Evolutionary conservation across 1,140 invertebrate species (phyloP), one percentile per base, ranked within the genome.

Genomic region (Trichonephila clavata): DNA sequence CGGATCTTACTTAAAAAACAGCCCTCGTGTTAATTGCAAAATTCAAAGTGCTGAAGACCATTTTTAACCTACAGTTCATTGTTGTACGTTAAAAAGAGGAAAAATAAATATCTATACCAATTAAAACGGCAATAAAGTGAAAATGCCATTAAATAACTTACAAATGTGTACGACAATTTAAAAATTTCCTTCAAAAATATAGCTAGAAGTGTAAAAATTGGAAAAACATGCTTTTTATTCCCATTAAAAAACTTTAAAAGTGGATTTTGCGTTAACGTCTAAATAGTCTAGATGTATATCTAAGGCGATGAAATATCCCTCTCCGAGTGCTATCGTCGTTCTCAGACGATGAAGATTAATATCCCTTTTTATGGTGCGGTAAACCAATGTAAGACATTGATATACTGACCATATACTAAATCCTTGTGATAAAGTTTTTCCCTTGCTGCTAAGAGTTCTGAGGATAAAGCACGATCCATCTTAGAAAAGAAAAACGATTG

Each of bases 391-490:
- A 21, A 63, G 61, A 63, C 18, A 21, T 63, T 63, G 61, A 63
- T 63, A 63, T 63, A 63, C 61, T 63, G 61, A 18, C 61, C 61
- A 63, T 63, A 63, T 63, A 63, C 61, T 63, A 63, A 63, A 63
- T 63, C 61, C 21, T 21, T 6, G 61, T 21, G 16, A 63, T 63
- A 63, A 63, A 63, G 61, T 18, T 63, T 63, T 21, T 20, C 6
- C 61, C 4, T 6, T 63, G 61, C 21, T 21, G 61, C 18, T 21
- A 63, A 20, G 21, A 21, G 61, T 63, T 63, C 21, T 18, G 61
- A 63, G 21, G 61, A 21, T 18, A 63, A 63, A 63, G 13, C 21
- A 63, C 16, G 61, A 63, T 63, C 21, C 61, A 63, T 63, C 61
- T 21, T 21, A 6, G 21, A 63, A 63, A 63, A 6, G 21, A 63